Evolutionary conservation across 2,113 vertebrate species (phyloP).

Genomic region (Cyanistes caeruleus): DNA sequence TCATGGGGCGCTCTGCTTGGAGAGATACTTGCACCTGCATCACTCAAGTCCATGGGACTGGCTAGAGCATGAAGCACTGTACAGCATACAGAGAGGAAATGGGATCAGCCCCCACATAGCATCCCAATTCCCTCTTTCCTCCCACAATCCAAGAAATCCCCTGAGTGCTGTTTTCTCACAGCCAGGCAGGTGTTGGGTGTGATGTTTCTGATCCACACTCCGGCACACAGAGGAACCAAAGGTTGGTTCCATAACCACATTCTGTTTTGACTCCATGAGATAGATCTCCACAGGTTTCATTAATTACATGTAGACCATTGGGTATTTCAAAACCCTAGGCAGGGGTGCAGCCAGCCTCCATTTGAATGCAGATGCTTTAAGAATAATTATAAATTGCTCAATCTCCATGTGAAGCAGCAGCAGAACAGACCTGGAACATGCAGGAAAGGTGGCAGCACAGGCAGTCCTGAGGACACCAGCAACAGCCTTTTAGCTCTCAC

Average conservation of each 20-base stretch:
- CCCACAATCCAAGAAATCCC: neutral
- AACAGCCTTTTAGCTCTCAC: neutral
- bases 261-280: neutral
- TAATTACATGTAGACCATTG: neutral
- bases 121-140: neutral
- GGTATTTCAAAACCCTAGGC: neutral
- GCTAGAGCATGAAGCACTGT: neutral
- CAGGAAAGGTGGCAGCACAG: neutral
- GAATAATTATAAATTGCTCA: neutral
- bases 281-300: neutral
- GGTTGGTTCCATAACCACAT: neutral
- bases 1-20: accelerated
- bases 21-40: neutral
- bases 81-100: neutral
- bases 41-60: accelerated
- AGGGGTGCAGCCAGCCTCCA: neutral
- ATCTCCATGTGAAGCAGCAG: neutral
- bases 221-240: neutral
- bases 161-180: accelerated
- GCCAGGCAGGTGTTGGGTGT: neutral
- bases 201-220: neutral
- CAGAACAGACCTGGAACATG: neutral
- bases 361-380: neutral
- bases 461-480: neutral
- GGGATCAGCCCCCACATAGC: accelerated